phyloP scores from a whole-genome alignment of 1,140 invertebrate species.

The Sipha flava region DNA sequence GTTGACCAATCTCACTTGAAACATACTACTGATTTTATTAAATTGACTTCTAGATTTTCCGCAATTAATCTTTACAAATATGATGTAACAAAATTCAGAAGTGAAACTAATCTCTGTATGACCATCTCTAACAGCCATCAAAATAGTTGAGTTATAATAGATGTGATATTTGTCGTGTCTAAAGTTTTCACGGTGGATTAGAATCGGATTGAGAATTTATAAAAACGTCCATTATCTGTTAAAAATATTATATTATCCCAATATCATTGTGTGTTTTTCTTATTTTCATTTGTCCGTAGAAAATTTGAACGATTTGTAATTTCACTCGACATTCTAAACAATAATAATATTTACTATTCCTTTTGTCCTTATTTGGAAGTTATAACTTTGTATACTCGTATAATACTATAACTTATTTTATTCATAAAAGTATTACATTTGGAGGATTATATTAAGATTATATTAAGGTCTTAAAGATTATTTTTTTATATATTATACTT shows the following conservation, averaged over 20 bases:
- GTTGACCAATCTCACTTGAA: not conserved
- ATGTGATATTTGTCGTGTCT: not conserved
- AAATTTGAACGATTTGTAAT: slow-evolving; percentile 5
- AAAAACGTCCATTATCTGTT: not conserved
- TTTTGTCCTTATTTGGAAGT: not conserved
- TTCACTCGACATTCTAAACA: slow-evolving; percentile 6
- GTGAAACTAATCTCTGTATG: slow-evolving; percentile 18
- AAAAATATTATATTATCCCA: not conserved
- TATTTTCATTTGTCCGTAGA: slow-evolving; percentile 8
- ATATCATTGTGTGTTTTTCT: slow-evolving; percentile 13
- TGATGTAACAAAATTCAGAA: not conserved
- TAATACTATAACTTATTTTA: no score
- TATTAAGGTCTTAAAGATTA: no score
- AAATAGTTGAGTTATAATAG: not conserved
- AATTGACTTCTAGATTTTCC: not conserved
- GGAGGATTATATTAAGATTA: no score
- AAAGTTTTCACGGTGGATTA: slow-evolving; percentile 22
- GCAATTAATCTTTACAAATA: not conserved
- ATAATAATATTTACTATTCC: not conserved
- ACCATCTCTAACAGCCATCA: not conserved
- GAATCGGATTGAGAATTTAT: slow-evolving; percentile 9
- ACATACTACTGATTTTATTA: not conserved
- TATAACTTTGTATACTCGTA: no score
- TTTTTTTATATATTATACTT: no score
- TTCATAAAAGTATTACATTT: no score